Evolutionary conservation across 2,113 vertebrate species (phyloP), one percentile per base, ranked within the genome.

Genomic region (Paracanthobrama guichenoti): DNA sequence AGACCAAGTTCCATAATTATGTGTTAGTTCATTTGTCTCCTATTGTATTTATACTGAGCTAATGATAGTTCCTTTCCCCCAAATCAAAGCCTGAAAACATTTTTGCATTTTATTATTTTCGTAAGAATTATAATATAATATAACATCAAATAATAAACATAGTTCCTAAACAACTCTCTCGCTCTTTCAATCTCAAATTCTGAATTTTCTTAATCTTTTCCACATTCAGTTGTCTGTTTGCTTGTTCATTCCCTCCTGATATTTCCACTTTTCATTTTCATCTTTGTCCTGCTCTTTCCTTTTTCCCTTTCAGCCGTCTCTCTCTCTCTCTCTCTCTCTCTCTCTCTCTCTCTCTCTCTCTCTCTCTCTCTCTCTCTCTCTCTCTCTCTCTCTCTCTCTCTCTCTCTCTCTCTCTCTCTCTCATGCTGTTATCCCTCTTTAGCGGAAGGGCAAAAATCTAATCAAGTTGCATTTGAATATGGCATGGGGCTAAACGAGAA

Each of bases 381-480:
- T 71, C 62, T 12, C n/a, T 66, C 59, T 48, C 26, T 44, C n/a
- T 66, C 28, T 79, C 5, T 81, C 44, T 76, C 75, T 62, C 53
- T 57, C 57, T 48, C 39, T 48, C 55, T 83, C 44, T 83, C 18
- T 53, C 18, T 66, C 73, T 59, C 20, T 67, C 59, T 78, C 73
- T 82, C 73, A 72, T 46, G 77, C 67, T 84, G 81, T 74, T 84
- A 66, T 84, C 69, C 71, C 82, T 87, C 60, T 84, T 75, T 78
- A 84, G 71, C 7, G 62, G 86, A 87, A 84, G 86, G 86, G 78
- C 86, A 87, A 84, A 84, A 84, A 87, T 87, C 82, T 67, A 84
- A 87, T 87, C 77, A 87, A 81, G 82, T 71, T 72, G 57, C 78
- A 75, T 81, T 84, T 76, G 78, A 81, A 60, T 74, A 84, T 84